phyloP scores from a whole-genome alignment of 1,140 invertebrate genomes.

The Akabosia matsudoensis region DNA sequence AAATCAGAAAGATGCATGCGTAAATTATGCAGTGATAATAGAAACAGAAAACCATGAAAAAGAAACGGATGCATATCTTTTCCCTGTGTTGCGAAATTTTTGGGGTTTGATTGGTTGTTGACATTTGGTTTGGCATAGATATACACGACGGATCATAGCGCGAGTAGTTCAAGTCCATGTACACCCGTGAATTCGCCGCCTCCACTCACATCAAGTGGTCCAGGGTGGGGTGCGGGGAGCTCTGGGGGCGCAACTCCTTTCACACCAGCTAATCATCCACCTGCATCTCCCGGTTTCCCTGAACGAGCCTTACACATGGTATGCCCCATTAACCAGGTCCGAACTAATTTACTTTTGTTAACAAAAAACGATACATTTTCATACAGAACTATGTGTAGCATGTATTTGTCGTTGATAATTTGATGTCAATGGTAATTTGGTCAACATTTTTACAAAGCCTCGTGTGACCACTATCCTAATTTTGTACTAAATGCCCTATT shows the following conservation, averaged over 20 bases:
- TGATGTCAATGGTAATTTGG: background rate
- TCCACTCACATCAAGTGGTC: constrained; percentile 59
- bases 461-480: too few species aligned
- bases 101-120: constrained; percentile 35
- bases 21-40: too few species aligned
- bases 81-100: constrained; percentile 30
- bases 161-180: constrained; percentile 83
- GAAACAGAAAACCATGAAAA: too few species aligned
- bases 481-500: too few species aligned
- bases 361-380: background rate
- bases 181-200: constrained; percentile 82
- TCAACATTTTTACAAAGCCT: background rate
- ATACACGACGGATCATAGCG: constrained; percentile 81
- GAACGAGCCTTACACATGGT: constrained; percentile 48
- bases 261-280: constrained; percentile 55
- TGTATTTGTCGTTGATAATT: background rate
- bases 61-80: background rate
- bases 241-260: constrained; percentile 41
- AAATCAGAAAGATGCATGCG: too few species aligned
- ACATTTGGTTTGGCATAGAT: constrained; percentile 61
- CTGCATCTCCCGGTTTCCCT: constrained; percentile 50
- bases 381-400: background rate
- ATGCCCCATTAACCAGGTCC: constrained; percentile 46
- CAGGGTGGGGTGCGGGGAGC: constrained; percentile 42
- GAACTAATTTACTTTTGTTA: constrained; percentile 26